phyloP scores from a whole-genome alignment of 2,113 vertebrate species.

The Petaurus breviceps region DNA sequence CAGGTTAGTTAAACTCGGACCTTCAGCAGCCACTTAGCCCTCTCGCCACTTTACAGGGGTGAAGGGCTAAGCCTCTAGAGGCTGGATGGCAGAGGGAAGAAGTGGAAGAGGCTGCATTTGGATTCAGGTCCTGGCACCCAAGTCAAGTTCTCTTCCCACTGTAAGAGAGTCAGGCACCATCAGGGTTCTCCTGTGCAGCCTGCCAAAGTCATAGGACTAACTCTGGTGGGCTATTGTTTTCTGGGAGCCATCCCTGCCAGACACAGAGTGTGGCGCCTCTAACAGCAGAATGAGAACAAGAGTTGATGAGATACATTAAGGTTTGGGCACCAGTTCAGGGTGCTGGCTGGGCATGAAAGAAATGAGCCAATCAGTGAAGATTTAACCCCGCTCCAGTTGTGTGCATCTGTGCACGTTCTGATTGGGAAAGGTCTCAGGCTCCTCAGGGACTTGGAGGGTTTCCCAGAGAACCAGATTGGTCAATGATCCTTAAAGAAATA shows the following conservation, averaged over 20 bases:
- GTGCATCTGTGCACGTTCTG: neutral
- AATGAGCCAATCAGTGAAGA: neutral
- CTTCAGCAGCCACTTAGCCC: neutral
- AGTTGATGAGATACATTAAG: neutral
- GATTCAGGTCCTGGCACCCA: neutral
- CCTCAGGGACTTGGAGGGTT: neutral
- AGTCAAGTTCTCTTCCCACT: neutral
- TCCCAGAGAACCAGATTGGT: neutral
- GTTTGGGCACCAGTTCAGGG: neutral
- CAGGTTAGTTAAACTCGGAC: neutral
- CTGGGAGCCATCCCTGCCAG: neutral
- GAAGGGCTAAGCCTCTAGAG: neutral
- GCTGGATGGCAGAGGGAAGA: neutral
- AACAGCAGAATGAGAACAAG: neutral
- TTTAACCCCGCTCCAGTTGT: neutral
- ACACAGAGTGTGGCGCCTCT: neutral
- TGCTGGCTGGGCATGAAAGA: neutral
- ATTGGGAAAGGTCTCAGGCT: neutral
- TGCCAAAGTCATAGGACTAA: neutral
- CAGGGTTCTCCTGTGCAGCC: neutral
- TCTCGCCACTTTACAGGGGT: neutral
- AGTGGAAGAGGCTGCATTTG: neutral
- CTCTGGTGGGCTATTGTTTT: neutral
- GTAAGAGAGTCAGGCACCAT: neutral
- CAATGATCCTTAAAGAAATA: neutral